Percentiles rank a stretch among this genome's conserved stretches.
phyloP scores from a whole-genome alignment of 2,113 vertebrate genomes.

The Mormoops blainvillei region DNA sequence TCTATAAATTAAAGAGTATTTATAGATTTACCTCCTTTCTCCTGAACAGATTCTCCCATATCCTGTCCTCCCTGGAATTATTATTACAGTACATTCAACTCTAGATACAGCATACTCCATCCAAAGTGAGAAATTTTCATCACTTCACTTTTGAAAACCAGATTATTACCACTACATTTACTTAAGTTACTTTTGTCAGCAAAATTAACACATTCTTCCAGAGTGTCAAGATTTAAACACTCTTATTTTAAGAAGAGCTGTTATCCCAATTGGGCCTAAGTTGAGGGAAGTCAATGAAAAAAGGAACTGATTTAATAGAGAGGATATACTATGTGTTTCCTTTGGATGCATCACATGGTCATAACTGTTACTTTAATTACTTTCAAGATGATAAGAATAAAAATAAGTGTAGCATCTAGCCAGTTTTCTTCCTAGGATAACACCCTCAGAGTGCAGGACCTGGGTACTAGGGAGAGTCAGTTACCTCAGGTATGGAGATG shows the following conservation, averaged over 20 bases:
- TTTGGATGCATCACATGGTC: not conserved
- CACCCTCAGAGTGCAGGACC: not conserved
- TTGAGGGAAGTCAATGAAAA: not conserved
- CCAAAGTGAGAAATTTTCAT: not conserved
- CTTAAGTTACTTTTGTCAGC: not conserved
- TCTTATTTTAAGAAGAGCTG: not conserved
- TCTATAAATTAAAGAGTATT: not conserved
- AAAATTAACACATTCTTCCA: not conserved
- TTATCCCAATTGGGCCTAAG: not conserved
- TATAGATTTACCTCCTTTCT: not conserved
- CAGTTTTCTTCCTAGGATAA: not conserved
- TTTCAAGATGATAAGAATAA: not conserved
- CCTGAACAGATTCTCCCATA: not conserved
- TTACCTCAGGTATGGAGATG: not conserved
- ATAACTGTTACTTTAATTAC: not conserved
- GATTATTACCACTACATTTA: not conserved
- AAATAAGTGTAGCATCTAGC: not conserved
- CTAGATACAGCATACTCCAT: not conserved
- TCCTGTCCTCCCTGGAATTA: not conserved
- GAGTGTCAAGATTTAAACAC: not conserved
- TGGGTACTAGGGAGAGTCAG: not conserved
- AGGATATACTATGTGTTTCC: not conserved
- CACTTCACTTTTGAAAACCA: not conserved
- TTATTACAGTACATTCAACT: not conserved
- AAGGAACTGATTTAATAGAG: not conserved